phyloP scores from a whole-genome alignment of 2,113 vertebrate species.

The Struthio camelus region DNA sequence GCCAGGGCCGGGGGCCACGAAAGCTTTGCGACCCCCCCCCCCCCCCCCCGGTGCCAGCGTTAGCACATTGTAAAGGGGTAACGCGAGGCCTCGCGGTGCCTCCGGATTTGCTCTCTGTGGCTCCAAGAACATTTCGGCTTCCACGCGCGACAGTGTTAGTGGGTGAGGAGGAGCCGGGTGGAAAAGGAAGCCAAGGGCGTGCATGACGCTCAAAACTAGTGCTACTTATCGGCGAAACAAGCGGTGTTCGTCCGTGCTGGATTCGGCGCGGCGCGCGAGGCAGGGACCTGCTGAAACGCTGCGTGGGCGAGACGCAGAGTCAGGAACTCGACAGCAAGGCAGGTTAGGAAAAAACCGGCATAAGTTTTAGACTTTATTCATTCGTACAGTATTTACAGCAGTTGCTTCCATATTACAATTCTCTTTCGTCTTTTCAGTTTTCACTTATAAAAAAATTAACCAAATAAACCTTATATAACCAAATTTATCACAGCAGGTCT shows the following conservation, averaged over 20 bases:
- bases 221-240: fast-evolving
- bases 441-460: slow-evolving; percentile 81
- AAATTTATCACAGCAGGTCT: slow-evolving; percentile 80
- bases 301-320: background rate
- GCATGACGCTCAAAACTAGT: background rate
- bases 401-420: slow-evolving; percentile 89
- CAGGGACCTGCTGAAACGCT: background rate
- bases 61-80: background rate
- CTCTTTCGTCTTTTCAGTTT: slow-evolving; percentile 90
- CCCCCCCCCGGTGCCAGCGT: too few relatives aligned
- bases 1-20: too few relatives aligned
- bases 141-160: background rate
- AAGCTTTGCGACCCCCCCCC: too few relatives aligned
- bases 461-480: slow-evolving; percentile 79
- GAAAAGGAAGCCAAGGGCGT: background rate
- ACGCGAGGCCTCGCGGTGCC: too few relatives aligned
- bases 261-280: background rate
- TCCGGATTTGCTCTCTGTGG: background rate
- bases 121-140: background rate
- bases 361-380: slow-evolving; percentile 80
- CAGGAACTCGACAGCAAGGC: slow-evolving; percentile 32
- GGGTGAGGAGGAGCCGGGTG: background rate
- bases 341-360: slow-evolving; percentile 64
- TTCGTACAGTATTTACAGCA: slow-evolving; percentile 92
- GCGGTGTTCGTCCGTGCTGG: background rate